Evolutionary conservation across 2,888 invertebrate species (phyloP), one percentile per base, ranked within the genome.

Genomic region (Orthosia gracilis): DNA sequence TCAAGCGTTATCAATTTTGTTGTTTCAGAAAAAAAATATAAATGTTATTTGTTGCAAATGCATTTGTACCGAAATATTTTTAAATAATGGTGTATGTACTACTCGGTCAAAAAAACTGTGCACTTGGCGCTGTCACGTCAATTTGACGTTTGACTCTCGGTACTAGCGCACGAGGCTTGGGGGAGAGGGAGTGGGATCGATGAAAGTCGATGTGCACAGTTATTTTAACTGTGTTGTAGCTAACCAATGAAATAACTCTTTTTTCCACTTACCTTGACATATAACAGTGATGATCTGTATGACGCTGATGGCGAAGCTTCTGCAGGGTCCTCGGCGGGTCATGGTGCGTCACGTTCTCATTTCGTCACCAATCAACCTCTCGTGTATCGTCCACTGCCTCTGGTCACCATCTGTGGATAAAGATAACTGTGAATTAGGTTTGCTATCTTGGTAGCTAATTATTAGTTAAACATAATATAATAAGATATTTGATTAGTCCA

Each of bases 261-360:
- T 40, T 23, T 26, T 4, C 23, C 2, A 59, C 79, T 81, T 88
- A 97, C 97, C 97, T 94, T 97, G 97, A 89, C 97, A 97, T 89
- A 97, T 97, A 85, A 97, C 97, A 58, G 97, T 97, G 84, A 97
- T 96, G 89, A 97, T 97, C 87, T 97, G 97, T 83, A 97, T 95
- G 89, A 97, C 92, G 93, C 97, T 97, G 90, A 97, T 97, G 78
- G 96, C 96, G 85, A 97, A 92, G 91, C 97, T 94, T 89, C 93
- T 92, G 90, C 93, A 94, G 77, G 95, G 94, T 80, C 94, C 94
- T 73, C 95, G 93, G 91, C 94, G 91, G 88, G 86, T 92, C 96
- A 96, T 96, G 89, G 89, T 93, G 88, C 85, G 88, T 90, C 88
- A 89, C 88, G 87, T 59, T 84, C 31, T 75, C 86, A 86, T 87